Evolutionary conservation across 1,140 invertebrate genomes (phyloP), one percentile per base, ranked within the genome.

Genomic region (Hypothenemus hampei): DNA sequence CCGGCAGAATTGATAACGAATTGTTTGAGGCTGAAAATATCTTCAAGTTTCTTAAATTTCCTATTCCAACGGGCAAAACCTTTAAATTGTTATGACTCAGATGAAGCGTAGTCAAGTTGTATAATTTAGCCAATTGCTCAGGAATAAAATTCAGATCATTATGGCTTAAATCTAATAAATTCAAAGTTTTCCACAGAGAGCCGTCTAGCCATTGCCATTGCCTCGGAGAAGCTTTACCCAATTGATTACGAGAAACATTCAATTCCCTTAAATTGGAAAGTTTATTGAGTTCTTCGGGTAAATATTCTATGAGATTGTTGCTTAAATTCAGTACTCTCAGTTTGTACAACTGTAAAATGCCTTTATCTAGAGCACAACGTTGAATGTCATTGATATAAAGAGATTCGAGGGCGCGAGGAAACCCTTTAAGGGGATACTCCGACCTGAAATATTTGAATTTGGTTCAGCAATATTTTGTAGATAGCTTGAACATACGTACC

Each of bases 271-370:
- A 67, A 55, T 80, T 73, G 3, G 76, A 65, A 44, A 90, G 57
- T 29, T 77, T 73, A 51, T 85, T 87, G 48, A 94, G 62, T 67
- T 87, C 85, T 19, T 78, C 71, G 13, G 91, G 91, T 20, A 94
- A 68, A 60, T 73, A 79, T 43, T 77, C 78, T 26, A 94, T 75
- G 49, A 81, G 74, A 76, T 94, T 95, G 53, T 85, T 76, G 24
- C 81, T 86, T 37, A 91, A 72, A 77, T 94, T 83, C 48, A 94
- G 73, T 29, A 81, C 61, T 57, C 73, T 76, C 16, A 95, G 73
- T 65, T 78, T 78, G 21, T 76, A 75, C 3, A 89, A 65, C 6
- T 73, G 69, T 31, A 86, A 71, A 62, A 89, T 83, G 60, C 84
- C 81, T 62, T 77, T 48, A 62, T 85, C 81, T 49, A 89, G 80